phyloP scores from a whole-genome alignment of 1,140 invertebrate species.

The Tyrophagus putrescentiae region DNA sequence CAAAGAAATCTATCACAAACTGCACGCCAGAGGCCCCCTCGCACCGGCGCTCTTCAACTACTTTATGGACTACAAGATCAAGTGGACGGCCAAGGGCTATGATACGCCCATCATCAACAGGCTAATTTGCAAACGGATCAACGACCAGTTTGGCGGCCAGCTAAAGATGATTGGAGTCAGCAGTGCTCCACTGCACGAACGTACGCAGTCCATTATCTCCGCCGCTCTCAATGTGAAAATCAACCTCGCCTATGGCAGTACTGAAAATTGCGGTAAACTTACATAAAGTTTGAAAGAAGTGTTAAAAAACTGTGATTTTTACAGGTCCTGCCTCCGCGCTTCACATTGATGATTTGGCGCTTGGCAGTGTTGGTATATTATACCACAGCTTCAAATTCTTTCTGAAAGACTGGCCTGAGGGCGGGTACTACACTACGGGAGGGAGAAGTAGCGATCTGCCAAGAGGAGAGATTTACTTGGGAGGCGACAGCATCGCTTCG shows the following conservation, averaged over 20 bases:
- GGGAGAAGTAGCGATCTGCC: slow-evolving; percentile 79
- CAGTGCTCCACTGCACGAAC: slow-evolving; percentile 69
- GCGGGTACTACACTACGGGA: slow-evolving; percentile 66
- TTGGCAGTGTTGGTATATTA: slow-evolving; percentile 16
- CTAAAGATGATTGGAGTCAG: slow-evolving; percentile 38
- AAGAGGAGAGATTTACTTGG: slow-evolving; percentile 78
- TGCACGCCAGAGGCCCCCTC: slow-evolving; percentile 51
- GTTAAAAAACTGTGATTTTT: neutral
- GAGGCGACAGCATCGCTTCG: slow-evolving; percentile 68
- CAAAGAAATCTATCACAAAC: slow-evolving; percentile 82
- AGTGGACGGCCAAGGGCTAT: slow-evolving; percentile 11
- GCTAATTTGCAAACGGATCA: slow-evolving; percentile 19
- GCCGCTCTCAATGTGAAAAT: slow-evolving; percentile 53
- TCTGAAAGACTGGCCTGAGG: slow-evolving; percentile 24
- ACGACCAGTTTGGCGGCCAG: slow-evolving; percentile 14
- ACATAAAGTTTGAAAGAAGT: neutral
- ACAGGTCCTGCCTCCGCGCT: neutral
- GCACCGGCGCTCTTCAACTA: neutral
- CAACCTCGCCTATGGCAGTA: slow-evolving; percentile 52
- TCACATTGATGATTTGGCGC: slow-evolving; percentile 25
- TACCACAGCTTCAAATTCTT: slow-evolving; percentile 47
- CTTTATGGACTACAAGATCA: slow-evolving; percentile 11
- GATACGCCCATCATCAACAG: slow-evolving; percentile 22
- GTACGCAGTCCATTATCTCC: slow-evolving; percentile 32
- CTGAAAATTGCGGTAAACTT: slow-evolving; percentile 58